These are phyloP conservation scores for Sebastes taczanowskii DNA, from an alignment of 2,797 vertebrate species.

Conservation along the genomic window DNA sequence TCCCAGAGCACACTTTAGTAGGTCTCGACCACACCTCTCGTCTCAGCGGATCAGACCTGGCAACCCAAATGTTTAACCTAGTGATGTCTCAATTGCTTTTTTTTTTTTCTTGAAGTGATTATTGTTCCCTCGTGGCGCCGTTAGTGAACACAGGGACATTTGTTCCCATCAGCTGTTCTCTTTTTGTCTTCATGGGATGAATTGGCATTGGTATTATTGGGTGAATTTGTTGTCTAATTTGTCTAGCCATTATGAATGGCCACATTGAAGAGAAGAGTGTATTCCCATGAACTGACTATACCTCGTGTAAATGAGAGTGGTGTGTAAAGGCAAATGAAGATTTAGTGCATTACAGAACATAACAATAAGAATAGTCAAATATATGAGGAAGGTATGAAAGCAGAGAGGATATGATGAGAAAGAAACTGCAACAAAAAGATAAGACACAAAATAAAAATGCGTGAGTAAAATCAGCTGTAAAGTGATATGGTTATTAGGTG, in stretches of 20 bases:
- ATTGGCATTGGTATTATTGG: constrained; percentile 59
- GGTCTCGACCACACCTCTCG: constrained; percentile 65
- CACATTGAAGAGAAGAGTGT: constrained; percentile 54
- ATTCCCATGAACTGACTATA: constrained; percentile 52
- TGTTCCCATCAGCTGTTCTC: constrained; percentile 72
- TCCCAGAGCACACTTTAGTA: constrained; percentile 68
- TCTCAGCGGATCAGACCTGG: constrained; percentile 67
- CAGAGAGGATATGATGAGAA: background rate
- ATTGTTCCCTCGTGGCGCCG: constrained; percentile 52
- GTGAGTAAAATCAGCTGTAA: background rate
- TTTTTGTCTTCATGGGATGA: constrained; percentile 56
- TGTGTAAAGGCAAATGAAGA: constrained; percentile 1
- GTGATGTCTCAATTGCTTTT: constrained; percentile 61
- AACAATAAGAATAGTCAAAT: background rate
- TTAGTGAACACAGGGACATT: constrained; percentile 57
- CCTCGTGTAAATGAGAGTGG: constrained; percentile 33
- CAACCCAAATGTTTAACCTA: constrained; percentile 51
- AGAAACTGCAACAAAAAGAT: background rate
- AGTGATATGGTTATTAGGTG: background rate
- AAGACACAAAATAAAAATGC: background rate
- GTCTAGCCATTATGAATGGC: constrained; percentile 68
- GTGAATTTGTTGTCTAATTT: constrained; percentile 69
- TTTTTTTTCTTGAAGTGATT: constrained; percentile 31
- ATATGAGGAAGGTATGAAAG: background rate
- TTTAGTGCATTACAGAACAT: background rate